Evolutionary conservation across 2,797 vertebrate species (phyloP), one percentile per base, ranked within the genome.

Genomic region (Antennarius maculatus): DNA sequence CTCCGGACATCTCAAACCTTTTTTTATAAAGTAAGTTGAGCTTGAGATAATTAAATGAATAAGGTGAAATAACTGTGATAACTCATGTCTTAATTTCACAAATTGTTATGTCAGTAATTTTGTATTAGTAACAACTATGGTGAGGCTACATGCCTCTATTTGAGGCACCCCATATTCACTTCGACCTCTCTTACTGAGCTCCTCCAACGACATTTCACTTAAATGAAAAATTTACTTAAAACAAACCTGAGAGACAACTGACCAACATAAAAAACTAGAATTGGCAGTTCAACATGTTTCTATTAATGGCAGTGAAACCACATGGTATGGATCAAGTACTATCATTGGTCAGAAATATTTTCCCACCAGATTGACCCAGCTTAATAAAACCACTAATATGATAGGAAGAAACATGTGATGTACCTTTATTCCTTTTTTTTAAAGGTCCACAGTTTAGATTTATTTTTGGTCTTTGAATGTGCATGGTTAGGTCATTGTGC

Each of bases 341-440:
- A 45, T 52, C 16, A 59, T 56, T 69, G 56, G 61, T 34, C 46
- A 63, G 15, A 54, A 41, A 12, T 4, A 10, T 18, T 45, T 17
- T 70, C 55, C 52, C 2, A 52, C 34, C 8, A 8, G 31, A 6
- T 46, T 54, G 2, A 60, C 27, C 42, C 60, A 68, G 63, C n/a
- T 63, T 8, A 28, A 51, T 15, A 12, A 15, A 68, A 71, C 31
- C 3, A 17, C 13, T 54, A 4, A 34, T 45, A 16, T 46, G 3
- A 58, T 34, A 34, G 31, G 31, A 47, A 45, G 3, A 55, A 34
- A 51, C 18, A 12, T 8, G 8, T 42, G 4, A 27, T 7, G 6
- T 8, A 27, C 31, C 31, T 34, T 34, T 34, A 34, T 34, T 8
- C 5, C 31, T 46, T 63, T 59, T 14, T 17, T 23, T 23, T 23